These are phyloP conservation scores for Bedellia somnulentella DNA, from an alignment of 2,888 invertebrate species.

Conservation along the genomic window DNA sequence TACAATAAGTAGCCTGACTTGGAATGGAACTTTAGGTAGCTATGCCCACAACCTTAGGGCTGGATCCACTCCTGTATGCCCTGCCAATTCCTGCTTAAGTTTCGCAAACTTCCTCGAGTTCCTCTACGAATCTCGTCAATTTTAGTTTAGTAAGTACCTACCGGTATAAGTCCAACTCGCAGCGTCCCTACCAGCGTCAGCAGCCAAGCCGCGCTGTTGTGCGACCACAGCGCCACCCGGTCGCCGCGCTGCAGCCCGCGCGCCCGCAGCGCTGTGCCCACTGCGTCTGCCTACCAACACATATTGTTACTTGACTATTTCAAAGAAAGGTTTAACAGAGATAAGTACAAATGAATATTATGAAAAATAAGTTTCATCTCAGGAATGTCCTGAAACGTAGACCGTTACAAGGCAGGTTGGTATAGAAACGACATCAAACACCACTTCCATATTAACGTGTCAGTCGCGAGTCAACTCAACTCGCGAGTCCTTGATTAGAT, in stretches of 20 bases:
- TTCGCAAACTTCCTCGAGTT: not conserved
- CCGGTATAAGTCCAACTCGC: conserved; percentile 74
- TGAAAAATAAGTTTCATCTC: not conserved
- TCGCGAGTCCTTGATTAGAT: too few relatives aligned
- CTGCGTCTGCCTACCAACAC: conserved; percentile 61
- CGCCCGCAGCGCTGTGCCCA: conserved; percentile 73
- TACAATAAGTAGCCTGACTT: too few relatives aligned
- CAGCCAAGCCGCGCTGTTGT: conserved; percentile 78
- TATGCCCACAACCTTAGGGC: too few relatives aligned
- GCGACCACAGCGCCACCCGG: conserved; percentile 79
- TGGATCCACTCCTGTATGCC: too few relatives aligned
- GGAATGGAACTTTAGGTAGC: too few relatives aligned
- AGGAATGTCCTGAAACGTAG: too few relatives aligned
- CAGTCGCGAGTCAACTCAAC: too few relatives aligned
- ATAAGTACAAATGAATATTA: not conserved
- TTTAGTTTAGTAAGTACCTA: conserved; percentile 23
- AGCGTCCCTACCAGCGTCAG: conserved; percentile 70
- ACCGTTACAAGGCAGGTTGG: too few relatives aligned
- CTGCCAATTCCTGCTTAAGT: too few relatives aligned
- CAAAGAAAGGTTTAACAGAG: not conserved
- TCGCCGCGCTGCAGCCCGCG: conserved; percentile 76
- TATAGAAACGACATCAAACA: too few relatives aligned
- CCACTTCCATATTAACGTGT: too few relatives aligned
- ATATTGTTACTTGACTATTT: not conserved
- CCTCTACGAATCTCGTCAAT: not conserved